Evolutionary conservation across 2,797 vertebrate species (phyloP).

Genomic region (Atherinosoma microstoma): DNA sequence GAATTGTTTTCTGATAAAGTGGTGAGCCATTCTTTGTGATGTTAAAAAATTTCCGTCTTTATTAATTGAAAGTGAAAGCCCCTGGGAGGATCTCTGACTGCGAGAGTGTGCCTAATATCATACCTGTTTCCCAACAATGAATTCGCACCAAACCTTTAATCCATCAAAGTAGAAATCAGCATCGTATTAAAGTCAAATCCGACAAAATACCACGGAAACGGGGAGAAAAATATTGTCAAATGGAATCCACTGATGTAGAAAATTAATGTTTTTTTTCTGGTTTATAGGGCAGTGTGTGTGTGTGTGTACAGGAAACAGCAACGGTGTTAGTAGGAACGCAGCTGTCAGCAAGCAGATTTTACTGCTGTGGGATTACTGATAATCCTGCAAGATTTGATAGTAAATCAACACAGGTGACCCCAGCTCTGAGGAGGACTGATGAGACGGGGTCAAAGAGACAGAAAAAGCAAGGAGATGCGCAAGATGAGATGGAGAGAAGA

Average conservation of each 20-base stretch:
- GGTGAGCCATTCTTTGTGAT: constrained; percentile 21
- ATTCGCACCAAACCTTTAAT: constrained; percentile 51
- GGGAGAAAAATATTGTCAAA: constrained; percentile 63
- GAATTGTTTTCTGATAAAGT: constrained; percentile 49
- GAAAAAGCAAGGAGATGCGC: not conserved
- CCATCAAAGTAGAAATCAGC: constrained; percentile 45
- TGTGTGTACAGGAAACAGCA: constrained; percentile 63
- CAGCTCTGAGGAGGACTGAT: constrained; percentile 39
- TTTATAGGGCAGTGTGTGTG: constrained; percentile 70
- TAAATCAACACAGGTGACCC: constrained; percentile 83
- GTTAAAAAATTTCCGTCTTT: constrained; percentile 20
- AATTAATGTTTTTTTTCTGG: constrained; percentile 71
- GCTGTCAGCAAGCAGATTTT: constrained; percentile 83
- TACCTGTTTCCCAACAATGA: constrained; percentile 52
- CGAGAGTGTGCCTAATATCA: constrained; percentile 61
- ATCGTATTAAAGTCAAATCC: constrained; percentile 54
- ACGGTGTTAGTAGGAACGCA: constrained; percentile 72
- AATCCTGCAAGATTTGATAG: constrained; percentile 85
- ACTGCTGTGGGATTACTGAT: constrained; percentile 81
- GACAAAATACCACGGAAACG: constrained; percentile 57
- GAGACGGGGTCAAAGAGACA: not conserved
- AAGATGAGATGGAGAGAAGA: constrained; percentile 12
- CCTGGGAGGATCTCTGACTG: constrained; percentile 24
- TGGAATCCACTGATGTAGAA: constrained; percentile 74
- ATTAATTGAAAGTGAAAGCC: constrained; percentile 24